These are phyloP conservation scores for Wasmannia auropunctata DNA, from an alignment of 1,140 invertebrate genomes.

Conservation along the genomic window DNA sequence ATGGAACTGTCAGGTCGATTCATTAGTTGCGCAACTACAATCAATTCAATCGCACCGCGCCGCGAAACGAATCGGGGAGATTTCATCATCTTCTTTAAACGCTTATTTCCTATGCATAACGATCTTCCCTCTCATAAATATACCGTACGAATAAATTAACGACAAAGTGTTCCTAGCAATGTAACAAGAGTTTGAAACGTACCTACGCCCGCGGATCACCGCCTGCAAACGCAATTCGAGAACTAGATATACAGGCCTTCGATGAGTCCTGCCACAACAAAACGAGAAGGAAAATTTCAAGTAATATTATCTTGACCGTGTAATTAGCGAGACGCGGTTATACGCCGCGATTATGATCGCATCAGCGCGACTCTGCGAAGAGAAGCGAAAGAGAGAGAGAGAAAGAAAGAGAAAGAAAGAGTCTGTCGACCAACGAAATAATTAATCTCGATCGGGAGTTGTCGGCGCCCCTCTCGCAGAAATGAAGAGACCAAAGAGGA, in stretches of 20 bases:
- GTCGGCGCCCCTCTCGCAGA: constrained; percentile 62
- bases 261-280: neutral
- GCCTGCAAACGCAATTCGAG: neutral
- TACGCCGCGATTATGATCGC: constrained; percentile 7
- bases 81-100: constrained; percentile 18
- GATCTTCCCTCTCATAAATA: neutral
- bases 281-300: constrained; percentile 1
- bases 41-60: constrained; percentile 12
- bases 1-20: constrained; percentile 28
- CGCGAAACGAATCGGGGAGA: neutral
- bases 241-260: neutral
- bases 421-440: constrained; percentile 65
- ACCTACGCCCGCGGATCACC: neutral
- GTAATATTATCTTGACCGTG: constrained; percentile 8
- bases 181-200: neutral
- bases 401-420: neutral
- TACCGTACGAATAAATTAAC: constrained; percentile 6
- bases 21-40: constrained; percentile 41
- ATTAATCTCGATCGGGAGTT: constrained; percentile 71
- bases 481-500: constrained; percentile 72
- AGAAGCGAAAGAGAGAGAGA: neutral
- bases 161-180: neutral
- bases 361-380: neutral
- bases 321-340: neutral
- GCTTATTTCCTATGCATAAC: neutral